A percentile compares a stretch with the other conserved stretches of the same genome.
These are phyloP conservation scores for Remorina albescens DNA, from an alignment of 2,797 vertebrate genomes.

Conservation along the genomic window DNA sequence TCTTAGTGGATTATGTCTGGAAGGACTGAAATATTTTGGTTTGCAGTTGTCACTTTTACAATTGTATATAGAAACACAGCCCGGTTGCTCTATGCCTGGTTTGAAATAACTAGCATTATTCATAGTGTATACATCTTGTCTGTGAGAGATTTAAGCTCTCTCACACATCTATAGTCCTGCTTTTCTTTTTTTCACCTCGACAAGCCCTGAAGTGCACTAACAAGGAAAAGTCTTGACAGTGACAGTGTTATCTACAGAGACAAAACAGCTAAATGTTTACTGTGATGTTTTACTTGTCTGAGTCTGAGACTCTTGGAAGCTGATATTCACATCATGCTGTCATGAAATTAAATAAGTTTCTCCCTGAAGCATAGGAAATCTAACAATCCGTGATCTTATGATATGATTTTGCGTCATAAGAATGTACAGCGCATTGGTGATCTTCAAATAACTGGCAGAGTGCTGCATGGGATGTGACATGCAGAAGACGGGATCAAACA, in stretches of 20 bases:
- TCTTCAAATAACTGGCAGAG: slow-evolving; percentile 27
- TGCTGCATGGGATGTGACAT: neutral
- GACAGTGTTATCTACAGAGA: neutral
- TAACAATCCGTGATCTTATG: slow-evolving; percentile 6
- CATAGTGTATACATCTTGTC: neutral
- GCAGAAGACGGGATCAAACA: slow-evolving; percentile 14
- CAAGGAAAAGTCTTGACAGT: neutral
- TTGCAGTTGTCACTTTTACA: neutral
- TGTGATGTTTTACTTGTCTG: slow-evolving; percentile 3
- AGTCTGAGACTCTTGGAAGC: neutral
- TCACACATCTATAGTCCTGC: too few species aligned
- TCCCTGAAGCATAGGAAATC: slow-evolving; percentile 6
- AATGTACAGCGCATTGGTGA: slow-evolving; percentile 12
- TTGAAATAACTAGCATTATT: neutral
- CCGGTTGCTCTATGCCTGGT: too few species aligned
- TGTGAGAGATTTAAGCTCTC: too few species aligned
- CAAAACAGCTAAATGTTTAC: neutral
- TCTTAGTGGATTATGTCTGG: neutral
- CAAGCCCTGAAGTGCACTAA: neutral
- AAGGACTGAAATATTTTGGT: neutral
- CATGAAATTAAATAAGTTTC: slow-evolving; percentile 8
- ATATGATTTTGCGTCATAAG: slow-evolving; percentile 10
- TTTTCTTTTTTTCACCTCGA: too few species aligned
- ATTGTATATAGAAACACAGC: neutral
- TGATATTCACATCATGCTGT: slow-evolving; percentile 3